Evolutionary conservation across 35 echinoderm and acorn worm genomes (phyloP), one percentile per base, ranked within the genome.

Genomic region (Heliocidaris erythrogramma): DNA sequence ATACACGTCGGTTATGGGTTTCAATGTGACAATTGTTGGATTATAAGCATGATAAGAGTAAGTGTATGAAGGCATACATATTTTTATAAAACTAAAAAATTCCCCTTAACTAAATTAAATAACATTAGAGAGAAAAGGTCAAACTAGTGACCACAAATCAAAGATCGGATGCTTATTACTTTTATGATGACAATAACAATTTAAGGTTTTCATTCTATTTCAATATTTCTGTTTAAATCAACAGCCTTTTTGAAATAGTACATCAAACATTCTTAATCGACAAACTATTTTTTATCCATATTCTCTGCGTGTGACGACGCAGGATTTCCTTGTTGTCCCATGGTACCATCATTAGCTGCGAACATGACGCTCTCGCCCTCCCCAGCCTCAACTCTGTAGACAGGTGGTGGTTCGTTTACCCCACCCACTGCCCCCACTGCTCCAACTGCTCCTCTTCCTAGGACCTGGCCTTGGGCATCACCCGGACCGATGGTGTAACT

Each of bases 381-480:
- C 50, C 31, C 48, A n/a, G 91, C 91, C 50, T 49, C n/a, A 13
- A 48, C 9, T n/a, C 4, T 30, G 91, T 92, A 92, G 29, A 48
- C 91, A 5, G 91, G 91, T 59, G 91, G 91, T 92, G 91, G 91
- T 48, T 92, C 91, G 49, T 92, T 50, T 17, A 92, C 11, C 87
- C 31, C 47, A 47, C 47, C 31, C 32, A 16, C 32, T 21, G 13
- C 87, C 11, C 87, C 87, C 47, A 89, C 65, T 78, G 35, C 35
- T 42, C 1, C 35, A 1, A 3, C 35, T 42, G 65, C 65, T 24
- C 21, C 65, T 78, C 65, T 21, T 21, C 21, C 65, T 5, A 27
- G 65, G 65, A 78, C 65, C 65, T 48, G 87, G 18, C 47, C 87
- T 31, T 42, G 11, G 31, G 47, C 27, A 21, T 52, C 91, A 59